Conservation (phyloP, 2,888 invertebrate species). For the Melanargia galathea region DNA sequence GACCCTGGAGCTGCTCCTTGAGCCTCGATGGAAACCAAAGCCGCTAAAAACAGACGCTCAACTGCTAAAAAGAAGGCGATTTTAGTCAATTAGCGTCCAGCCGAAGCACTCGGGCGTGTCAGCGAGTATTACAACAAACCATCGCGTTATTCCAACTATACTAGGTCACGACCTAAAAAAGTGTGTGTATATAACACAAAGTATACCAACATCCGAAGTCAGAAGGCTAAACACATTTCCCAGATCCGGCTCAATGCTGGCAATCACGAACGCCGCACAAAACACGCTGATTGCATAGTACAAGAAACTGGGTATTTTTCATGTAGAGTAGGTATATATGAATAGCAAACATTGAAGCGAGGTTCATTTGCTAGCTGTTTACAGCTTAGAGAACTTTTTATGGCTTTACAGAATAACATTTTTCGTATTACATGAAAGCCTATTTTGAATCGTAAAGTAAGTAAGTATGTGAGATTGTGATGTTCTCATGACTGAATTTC, state of each 20-base stretch:
- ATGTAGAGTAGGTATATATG: conserved; percentile 17
- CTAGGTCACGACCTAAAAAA: conserved; percentile 23
- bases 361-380: conserved; percentile 17
- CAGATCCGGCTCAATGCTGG: conserved; percentile 36
- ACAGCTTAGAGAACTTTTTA: conserved; percentile 7
- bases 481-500: no score
- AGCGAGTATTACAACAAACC: neutral
- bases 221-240: conserved; percentile 27
- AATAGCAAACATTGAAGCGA: conserved; percentile 22
- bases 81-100: no score
- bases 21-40: no score
- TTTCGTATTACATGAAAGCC: no score
- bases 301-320: conserved; percentile 25
- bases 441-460: no score
- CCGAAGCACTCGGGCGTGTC: no score
- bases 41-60: no score
- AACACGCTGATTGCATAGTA: conserved; percentile 39
- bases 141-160: conserved; percentile 7
- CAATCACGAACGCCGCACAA: conserved; percentile 36
- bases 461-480: no score
- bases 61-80: no score
- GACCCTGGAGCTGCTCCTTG: no score
- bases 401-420: neutral
- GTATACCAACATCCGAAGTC: conserved; percentile 1
- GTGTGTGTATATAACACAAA: conserved; percentile 8